Evolutionary conservation across 2,797 vertebrate genomes (phyloP).

Genomic region (Pteropus rufus): DNA sequence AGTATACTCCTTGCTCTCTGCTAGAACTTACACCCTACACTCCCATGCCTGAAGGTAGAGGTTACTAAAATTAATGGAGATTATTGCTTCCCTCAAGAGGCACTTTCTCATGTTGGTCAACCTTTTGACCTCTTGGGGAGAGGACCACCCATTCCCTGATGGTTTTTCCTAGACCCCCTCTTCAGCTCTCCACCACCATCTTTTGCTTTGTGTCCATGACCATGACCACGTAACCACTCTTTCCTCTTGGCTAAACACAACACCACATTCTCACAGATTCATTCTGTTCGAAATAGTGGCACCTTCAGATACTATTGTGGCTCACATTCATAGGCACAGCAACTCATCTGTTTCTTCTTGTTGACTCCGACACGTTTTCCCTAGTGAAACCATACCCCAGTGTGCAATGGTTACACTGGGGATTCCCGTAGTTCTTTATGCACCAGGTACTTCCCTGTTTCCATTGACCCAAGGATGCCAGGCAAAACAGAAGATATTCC

Average conservation of each 20-base stretch:
- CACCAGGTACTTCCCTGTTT: not conserved
- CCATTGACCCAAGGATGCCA: not conserved
- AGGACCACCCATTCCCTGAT: not conserved
- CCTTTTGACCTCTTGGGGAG: not conserved
- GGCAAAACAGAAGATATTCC: not conserved
- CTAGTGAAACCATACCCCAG: not conserved
- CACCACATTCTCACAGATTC: not conserved
- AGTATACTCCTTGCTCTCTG: not conserved
- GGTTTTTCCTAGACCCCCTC: not conserved
- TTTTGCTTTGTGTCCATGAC: not conserved
- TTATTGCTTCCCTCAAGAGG: not conserved
- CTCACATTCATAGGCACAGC: not conserved
- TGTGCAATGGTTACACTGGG: not conserved
- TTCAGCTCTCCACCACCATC: not conserved
- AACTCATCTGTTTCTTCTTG: not conserved
- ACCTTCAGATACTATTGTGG: not conserved
- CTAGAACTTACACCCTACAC: not conserved
- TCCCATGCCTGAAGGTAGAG: not conserved
- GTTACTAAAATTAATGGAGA: not conserved
- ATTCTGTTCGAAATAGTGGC: not conserved
- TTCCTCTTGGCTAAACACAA: not conserved
- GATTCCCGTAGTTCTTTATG: not conserved
- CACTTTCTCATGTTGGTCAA: not conserved
- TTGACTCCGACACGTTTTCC: not conserved
- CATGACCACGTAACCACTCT: not conserved